Conservation (phyloP, 2,888 invertebrate genomes). For the Drosophila sordidula region DNA sequence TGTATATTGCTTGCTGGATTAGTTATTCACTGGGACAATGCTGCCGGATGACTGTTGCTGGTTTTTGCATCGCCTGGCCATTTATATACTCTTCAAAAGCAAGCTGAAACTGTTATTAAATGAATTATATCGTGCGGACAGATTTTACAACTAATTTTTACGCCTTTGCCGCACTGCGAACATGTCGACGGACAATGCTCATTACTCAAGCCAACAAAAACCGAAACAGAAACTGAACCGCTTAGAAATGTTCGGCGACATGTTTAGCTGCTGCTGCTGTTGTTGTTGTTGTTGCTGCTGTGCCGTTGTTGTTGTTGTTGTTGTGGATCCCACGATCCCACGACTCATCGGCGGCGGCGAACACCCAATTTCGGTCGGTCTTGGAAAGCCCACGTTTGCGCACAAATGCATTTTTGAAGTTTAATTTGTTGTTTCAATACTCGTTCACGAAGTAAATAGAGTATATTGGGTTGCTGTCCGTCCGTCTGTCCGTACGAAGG, state of each 20-base stretch:
- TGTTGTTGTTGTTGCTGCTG: conserved; percentile 20
- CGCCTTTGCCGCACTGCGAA: conserved; percentile 42
- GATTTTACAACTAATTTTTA: conserved; percentile 69
- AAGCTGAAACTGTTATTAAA: conserved; percentile 43
- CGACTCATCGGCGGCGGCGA: conserved; percentile 43
- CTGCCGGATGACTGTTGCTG: conserved; percentile 55
- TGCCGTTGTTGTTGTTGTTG: conserved; percentile 12
- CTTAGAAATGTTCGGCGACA: conserved; percentile 48
- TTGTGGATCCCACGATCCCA: conserved; percentile 67
- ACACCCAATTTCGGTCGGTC: conserved; percentile 46
- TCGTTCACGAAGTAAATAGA: no score
- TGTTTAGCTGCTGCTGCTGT: neutral
- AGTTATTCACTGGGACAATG: conserved; percentile 41
- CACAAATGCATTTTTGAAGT: conserved; percentile 40
- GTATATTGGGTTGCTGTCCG: no score
- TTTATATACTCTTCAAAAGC: conserved; percentile 62
- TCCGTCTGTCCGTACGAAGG: no score
- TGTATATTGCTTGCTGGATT: neutral
- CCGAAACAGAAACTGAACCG: conserved; percentile 46
- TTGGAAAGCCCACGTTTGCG: conserved; percentile 59
- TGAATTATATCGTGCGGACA: conserved; percentile 43
- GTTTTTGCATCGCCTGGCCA: conserved; percentile 18
- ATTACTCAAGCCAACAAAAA: conserved; percentile 62
- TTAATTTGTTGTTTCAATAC: conserved; percentile 19
- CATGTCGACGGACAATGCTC: conserved; percentile 62